A percentile compares a stretch with the other conserved stretches of the same genome.
Conservation (phyloP, 2,888 invertebrate genomes). For the Chironomus tentans region DNA sequence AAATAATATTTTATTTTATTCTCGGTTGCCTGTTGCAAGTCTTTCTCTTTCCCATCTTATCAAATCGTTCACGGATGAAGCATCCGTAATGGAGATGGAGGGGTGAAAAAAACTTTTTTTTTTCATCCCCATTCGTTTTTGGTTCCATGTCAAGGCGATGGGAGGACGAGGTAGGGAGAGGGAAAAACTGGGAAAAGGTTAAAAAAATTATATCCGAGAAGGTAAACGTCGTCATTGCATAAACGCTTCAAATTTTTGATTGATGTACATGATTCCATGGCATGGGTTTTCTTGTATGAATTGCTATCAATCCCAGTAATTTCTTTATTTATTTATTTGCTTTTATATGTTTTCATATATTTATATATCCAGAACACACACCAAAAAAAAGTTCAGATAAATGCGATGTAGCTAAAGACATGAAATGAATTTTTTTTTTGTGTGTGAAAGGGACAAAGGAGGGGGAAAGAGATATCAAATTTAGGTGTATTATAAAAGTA, state of each 20-base stretch:
- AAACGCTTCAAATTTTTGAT: background rate
- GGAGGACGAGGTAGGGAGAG: too few species aligned
- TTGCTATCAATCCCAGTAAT: conserved; percentile 2
- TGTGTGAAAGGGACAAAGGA: background rate
- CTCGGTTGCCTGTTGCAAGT: background rate
- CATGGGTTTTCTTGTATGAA: background rate
- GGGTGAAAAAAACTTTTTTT: background rate
- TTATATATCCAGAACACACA: background rate
- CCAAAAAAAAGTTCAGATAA: background rate
- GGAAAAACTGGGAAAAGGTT: background rate
- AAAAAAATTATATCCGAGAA: background rate
- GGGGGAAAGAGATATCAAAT: background rate
- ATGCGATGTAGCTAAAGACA: background rate
- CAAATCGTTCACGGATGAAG: background rate
- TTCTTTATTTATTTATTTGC: background rate
- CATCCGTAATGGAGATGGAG: background rate
- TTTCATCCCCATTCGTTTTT: too few species aligned
- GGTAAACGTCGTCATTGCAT: background rate
- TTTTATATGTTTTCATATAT: background rate
- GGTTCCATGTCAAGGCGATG: too few species aligned
- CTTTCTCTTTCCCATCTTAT: background rate
- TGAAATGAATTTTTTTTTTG: too few species aligned
- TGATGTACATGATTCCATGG: conserved; percentile 1
- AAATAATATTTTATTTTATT: background rate
- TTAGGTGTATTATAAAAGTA: background rate